Base-by-base conservation (phyloP, 1,140 invertebrate genomes). In the Thalassaphorura encarpata region DNA sequence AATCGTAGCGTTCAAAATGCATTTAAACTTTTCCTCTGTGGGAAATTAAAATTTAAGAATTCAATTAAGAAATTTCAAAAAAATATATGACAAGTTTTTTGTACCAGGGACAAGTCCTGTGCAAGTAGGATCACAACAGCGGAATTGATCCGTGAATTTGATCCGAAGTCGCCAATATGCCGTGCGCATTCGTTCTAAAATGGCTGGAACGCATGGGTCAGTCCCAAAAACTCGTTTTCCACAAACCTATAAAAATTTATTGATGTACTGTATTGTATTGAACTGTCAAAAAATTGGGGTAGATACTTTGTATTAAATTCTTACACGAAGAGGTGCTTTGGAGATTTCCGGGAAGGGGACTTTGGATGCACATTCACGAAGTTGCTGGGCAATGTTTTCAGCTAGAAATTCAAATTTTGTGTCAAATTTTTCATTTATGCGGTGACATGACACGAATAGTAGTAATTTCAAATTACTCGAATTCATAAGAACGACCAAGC, bases 151-250 rank as follows among this genome's bases (percentile, higher is more conserved):
- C 0, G 58, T 64, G 2, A 64, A 29, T 54, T 61, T 64, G 11
- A 61, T 36, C 19, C 59, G 47, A 6, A 64, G 41, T 28, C 62
- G 41, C 28, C 43, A 59, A 45, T 64, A 61, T 2, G 62, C 62
- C 16, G 62, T 61, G 6, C 62, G 47, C 43, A 64, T 39, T 29
- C 62, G 45, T 49, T 64, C 62, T 33, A 64, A 42, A 41, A 64
- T 54, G 16, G 59, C 33, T 16, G 62, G 62, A 16, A 64, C 43
- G 47, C 58, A 61, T 33, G 59, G 58, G 2, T 61, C 59, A 8
- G 62, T 64, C 6, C 58, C 58, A 56, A 61, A 64, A 21, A 58
- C 62, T 23, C 56, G 47, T 49, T 61, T 56, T 29, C 62, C 62
- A 59, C 59, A 64, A 18, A 43, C 21, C 62, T 64, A 47, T 6